Percentiles rank a stretch among this genome's conserved stretches.
These are phyloP conservation scores for Orchestes rusci DNA, from an alignment of 2,888 invertebrate species.

Conservation along the genomic window DNA sequence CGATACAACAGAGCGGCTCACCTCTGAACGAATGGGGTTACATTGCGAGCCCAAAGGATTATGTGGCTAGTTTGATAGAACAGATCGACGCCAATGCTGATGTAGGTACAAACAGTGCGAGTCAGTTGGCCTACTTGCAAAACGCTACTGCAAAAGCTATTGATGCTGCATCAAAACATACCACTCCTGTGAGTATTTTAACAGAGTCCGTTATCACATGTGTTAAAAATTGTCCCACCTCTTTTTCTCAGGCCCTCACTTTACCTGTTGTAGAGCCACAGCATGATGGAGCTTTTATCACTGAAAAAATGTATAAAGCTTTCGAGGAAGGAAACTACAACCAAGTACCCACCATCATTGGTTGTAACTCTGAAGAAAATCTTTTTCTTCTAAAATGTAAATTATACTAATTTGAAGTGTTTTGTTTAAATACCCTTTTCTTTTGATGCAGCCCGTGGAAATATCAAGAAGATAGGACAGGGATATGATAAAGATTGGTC, in stretches of 20 bases:
- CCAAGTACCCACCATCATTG: constrained; percentile 26
- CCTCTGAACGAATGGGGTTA: constrained; percentile 27
- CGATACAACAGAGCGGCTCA: constrained; percentile 27
- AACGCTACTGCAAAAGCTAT: constrained; percentile 24
- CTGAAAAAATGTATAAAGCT: constrained; percentile 23
- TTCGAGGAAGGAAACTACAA: constrained; percentile 25
- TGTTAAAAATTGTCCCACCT: too few species aligned
- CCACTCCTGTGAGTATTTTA: constrained; percentile 18
- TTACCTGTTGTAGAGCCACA: constrained; percentile 28
- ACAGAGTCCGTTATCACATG: too few species aligned
- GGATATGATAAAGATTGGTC: constrained; percentile 18
- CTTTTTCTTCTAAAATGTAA: constrained; percentile 20
- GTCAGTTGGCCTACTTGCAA: constrained; percentile 25
- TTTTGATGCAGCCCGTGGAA: constrained; percentile 17
- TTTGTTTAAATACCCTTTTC: not conserved
- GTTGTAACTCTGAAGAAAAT: constrained; percentile 28
- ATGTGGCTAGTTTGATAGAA: constrained; percentile 23
- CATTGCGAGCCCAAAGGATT: constrained; percentile 21
- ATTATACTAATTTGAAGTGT: not conserved
- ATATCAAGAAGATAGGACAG: constrained; percentile 15
- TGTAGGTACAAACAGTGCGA: constrained; percentile 14
- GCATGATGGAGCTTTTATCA: constrained; percentile 26
- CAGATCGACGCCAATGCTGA: constrained; percentile 19
- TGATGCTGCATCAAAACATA: constrained; percentile 22
- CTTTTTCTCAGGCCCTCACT: constrained; percentile 8